Base-by-base conservation (phyloP, 2,797 vertebrate species). In the Rhodeus uyekii region DNA sequence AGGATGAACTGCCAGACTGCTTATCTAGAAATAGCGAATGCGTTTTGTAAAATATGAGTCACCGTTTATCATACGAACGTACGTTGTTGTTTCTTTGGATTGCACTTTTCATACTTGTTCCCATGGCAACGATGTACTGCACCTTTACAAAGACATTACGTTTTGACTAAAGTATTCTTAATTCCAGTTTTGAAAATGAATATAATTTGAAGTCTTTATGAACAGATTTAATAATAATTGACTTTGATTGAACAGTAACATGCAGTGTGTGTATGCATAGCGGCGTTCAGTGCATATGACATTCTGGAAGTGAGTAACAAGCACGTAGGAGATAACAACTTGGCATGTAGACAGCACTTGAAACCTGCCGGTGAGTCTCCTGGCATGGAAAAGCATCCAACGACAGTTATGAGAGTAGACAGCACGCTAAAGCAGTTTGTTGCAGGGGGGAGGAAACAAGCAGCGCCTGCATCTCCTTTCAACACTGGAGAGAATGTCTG, bases 121-220 rank as follows among this genome's bases (percentile, higher is more conserved):
- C 91, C 90, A 88, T 92, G 89, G 90, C 88, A 91, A 92, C 81
- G 64, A 61, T 50, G 53, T 14, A 34, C 42, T 89, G 85, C 53
- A 72, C 85, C 90, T 91, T 90, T 83, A 78, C 83, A 87, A 16
- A 89, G 88, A 86, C 85, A 86, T 93, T 91, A 92, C 89, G 91
- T 91, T 93, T 91, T 93, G 92, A 91, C 86, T 87, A 89, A 92
- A 91, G n/a, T n/a, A 39, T 77, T 87, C 63, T 65, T 72, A 74
- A 48, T 63, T 36, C 18, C 3, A 38, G 76, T 86, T 91, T 79
- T 83, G 87, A 88, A 90, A 85, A 85, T 89, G 1, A 68, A 65
- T 75, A 67, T 42, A 44, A 84, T 83, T 73, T 5, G 32, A 74
- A 73, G 32, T 39, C 69, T 64, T 63, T 50, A 39, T 50, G 32